Conservation (phyloP, 1,140 invertebrate species). For the Parasteatoda tepidariorum region DNA sequence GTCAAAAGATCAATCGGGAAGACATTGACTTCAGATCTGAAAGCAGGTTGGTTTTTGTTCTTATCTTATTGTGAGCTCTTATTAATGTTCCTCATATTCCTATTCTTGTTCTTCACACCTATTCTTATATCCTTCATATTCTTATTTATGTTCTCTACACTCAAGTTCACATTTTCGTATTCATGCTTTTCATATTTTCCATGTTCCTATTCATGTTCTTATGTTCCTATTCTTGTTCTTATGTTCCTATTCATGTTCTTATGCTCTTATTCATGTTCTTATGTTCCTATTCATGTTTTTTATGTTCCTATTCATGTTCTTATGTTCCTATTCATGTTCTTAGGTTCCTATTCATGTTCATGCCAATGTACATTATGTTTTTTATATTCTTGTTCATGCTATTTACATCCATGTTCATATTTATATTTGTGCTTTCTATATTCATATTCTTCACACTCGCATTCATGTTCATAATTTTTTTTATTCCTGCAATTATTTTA, state of each 20-base stretch:
- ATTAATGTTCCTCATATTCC: neutral
- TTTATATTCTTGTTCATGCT: too few relatives aligned
- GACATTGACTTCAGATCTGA: slow-evolving; percentile 83
- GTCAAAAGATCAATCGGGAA: slow-evolving; percentile 80
- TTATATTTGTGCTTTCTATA: too few relatives aligned
- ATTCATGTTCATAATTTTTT: too few relatives aligned
- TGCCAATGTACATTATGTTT: too few relatives aligned
- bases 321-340: too few relatives aligned
- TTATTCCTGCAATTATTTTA: too few relatives aligned
- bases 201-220: neutral
- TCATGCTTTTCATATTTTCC: neutral
- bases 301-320: too few relatives aligned
- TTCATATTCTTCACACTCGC: too few relatives aligned
- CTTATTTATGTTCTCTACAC: neutral
- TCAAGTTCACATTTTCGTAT: neutral
- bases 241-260: neutral
- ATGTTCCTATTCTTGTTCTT: neutral
- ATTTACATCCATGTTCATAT: too few relatives aligned
- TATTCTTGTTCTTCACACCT: too few relatives aligned
- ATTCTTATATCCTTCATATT: neutral
- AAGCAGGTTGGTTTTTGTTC: slow-evolving; percentile 79
- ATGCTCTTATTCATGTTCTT: neutral
- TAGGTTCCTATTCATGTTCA: too few relatives aligned
- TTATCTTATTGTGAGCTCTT: neutral
- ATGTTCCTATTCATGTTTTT: neutral